Evolutionary conservation across 1,140 invertebrate genomes (phyloP), one percentile per base, ranked within the genome.

Genomic region (Andrena cerasifolii): DNA sequence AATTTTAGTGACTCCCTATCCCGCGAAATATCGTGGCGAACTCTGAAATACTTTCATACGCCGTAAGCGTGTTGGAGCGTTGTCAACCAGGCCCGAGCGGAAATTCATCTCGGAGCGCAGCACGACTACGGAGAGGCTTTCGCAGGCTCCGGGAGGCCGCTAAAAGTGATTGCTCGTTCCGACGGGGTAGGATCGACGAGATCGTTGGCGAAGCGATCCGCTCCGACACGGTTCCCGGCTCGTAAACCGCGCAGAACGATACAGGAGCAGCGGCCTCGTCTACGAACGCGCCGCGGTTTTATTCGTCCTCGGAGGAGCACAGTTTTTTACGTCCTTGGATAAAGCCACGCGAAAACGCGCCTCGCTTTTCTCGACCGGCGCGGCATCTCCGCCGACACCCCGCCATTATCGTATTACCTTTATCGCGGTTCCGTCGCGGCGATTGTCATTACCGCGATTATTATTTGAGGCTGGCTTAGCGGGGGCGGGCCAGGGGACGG

Each of bases 381-480:
- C 49, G 49, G 36, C 36, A 40, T 43, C 5, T n/a, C n/a, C 24
- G 31, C 5, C 24, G 26, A 21, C n/a, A 67, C 65, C 12, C 18
- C 31, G 16, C 31, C 49, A 12, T 54, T 54, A 68, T 68, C 66
- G 66, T 26, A 54, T 68, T 54, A 68, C 40, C 66, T 68, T 68
- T 80, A 78, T 5, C 10, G 36, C 36, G 10, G 36, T 10, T n/a
- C n/a, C 43, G 21, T 65, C 5, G 28, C 59, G 40, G 3, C 68
- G 61, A n/a, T n/a, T n/a, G 33, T 77, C 43, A 45, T 68, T 70
- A 47, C 47, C 62, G 62, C 59, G 67, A 59, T 80, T 78, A 78
- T 79, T 78, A 65, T 79, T 72, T 53, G 53, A 43, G 21, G 56
- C 63, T 43, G 45, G 51, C 31, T 45, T 28, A 5, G 47, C 49